Evolutionary conservation across 2,797 vertebrate genomes (phyloP), one percentile per base, ranked within the genome.

Genomic region (Dryobates pubescens): DNA sequence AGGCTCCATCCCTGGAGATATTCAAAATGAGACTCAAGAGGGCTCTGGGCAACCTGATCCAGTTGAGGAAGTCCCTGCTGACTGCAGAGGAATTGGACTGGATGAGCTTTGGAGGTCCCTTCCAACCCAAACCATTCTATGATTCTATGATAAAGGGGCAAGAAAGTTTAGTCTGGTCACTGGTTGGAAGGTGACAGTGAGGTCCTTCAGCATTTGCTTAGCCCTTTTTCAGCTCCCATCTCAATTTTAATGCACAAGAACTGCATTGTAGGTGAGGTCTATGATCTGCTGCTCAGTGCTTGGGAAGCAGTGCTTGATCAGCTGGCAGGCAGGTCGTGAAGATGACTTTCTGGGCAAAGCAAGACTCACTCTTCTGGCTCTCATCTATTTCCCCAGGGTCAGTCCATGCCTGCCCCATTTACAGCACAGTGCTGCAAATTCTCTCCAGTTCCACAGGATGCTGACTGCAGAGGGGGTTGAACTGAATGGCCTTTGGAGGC

Each of bases 261-360:
- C 27, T 63, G 18, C 32, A 6, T 15, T 32, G 26, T 29, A 16
- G n/a, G 30, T 20, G 26, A 59, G 29, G 18, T 16, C 24, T 72
- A 5, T 24, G 32, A 45, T 63, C n/a, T 29, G 36, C 56, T 2
- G 1, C 0, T 1, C 24, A 58, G 20, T 26, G 24, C 30, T 22
- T 43, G 56, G 45, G 29, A 20, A 58, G 13, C 32, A 75, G 0
- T n/a, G 34, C 14, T 81, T 69, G 43, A 13, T 67, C 41, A 14
- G 12, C n/a, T 57, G 36, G 38, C 24, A 67, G 36, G 26, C 19
- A 64, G 4, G 9, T 32, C 15, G 62, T 83, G 70, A 73, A 78
- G 17, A 10, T 86, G 14, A 27, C 9, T 16, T 64, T 80, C 36
- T 20, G 51, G 19, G 47, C 15, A 77, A 17, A 78, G 10, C 27